phyloP scores from a whole-genome alignment of 2,113 vertebrate species.

The Spea bombifrons region DNA sequence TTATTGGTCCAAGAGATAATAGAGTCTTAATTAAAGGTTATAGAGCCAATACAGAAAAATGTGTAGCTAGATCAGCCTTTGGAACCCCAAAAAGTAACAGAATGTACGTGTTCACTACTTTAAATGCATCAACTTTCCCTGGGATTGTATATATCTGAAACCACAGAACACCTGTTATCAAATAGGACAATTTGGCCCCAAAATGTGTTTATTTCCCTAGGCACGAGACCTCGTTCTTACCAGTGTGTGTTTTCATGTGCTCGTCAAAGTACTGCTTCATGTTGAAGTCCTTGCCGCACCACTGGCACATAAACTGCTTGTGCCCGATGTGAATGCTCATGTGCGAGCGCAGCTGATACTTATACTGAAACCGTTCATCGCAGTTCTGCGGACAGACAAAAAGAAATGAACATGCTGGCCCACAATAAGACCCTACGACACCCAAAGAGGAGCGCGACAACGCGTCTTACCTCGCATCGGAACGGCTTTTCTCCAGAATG shows the following conservation, averaged over 20 bases:
- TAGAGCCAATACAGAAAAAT: no score
- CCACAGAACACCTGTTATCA: no score
- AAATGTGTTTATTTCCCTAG: no score
- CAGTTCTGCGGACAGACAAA: slow-evolving; percentile 73
- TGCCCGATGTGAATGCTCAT: slow-evolving; percentile 98
- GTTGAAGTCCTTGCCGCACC: slow-evolving; percentile 98
- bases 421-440: neutral
- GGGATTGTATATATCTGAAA: no score
- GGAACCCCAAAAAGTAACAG: no score
- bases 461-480: slow-evolving; percentile 84
- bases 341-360: slow-evolving; percentile 96
- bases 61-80: no score
- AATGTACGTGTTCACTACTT: no score
- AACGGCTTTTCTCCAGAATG: slow-evolving; percentile 97
- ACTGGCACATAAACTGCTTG: slow-evolving; percentile 99
- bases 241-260: slow-evolving; percentile 98
- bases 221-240: slow-evolving; percentile 64
- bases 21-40: no score
- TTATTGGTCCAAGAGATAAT: no score
- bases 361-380: slow-evolving; percentile 92
- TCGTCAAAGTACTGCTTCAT: slow-evolving; percentile 99
- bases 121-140: no score
- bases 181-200: no score
- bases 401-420: neutral
- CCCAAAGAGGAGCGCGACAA: neutral